Percentiles rank a stretch among this genome's conserved stretches.
These are phyloP conservation scores for Minunthozetes semirufus DNA, from an alignment of 2,888 invertebrate species.

Conservation along the genomic window DNA sequence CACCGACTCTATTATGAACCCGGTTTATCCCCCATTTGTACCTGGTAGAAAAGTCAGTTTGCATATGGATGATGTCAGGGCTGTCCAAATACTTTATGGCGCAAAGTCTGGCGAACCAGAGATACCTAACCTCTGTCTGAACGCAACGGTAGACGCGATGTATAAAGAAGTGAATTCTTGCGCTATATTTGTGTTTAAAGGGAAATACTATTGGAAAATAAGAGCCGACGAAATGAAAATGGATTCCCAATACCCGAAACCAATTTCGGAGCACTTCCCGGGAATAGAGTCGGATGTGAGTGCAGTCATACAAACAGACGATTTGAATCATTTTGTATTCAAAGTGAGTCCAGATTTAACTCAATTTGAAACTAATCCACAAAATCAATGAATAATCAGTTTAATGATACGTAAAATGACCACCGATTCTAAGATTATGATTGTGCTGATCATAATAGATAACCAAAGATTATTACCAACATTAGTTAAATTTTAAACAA, in stretches of 20 bases:
- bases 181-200: neutral
- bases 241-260: slow-evolving; percentile 5
- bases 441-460: no score
- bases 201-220: neutral
- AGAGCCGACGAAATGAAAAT: neutral
- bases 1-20: slow-evolving; percentile 16
- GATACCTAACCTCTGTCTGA: neutral
- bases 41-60: neutral
- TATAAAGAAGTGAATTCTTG: neutral
- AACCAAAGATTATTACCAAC: no score
- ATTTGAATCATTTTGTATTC: neutral
- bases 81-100: slow-evolving; percentile 8
- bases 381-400: no score
- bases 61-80: neutral
- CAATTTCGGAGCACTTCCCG: neutral
- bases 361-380: no score
- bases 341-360: no score
- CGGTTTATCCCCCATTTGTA: neutral
- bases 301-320: neutral
- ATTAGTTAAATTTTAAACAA: no score
- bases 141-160: neutral
- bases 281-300: neutral
- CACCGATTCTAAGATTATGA: no score
- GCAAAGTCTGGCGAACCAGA: neutral
- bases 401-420: no score